Evolutionary conservation across 2,888 invertebrate genomes (phyloP).

Genomic region (Clistopyga incitator): DNA sequence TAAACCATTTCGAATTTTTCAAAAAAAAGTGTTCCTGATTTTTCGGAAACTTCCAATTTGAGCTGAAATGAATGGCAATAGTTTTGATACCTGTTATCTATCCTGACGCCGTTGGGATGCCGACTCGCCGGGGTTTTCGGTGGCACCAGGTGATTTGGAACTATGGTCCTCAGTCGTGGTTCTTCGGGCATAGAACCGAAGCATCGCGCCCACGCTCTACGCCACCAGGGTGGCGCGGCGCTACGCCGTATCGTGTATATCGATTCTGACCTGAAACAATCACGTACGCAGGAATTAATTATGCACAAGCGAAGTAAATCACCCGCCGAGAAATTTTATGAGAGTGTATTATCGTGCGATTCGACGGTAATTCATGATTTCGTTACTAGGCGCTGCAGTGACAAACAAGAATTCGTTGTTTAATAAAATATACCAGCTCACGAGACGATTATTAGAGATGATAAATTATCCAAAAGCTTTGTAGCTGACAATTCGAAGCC

Average conservation of each 20-base stretch:
- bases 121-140: slow-evolving; percentile 92
- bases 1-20: neutral
- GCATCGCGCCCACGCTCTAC: slow-evolving; percentile 85
- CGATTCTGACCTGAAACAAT: slow-evolving; percentile 88
- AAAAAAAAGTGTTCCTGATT: neutral
- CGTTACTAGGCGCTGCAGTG: neutral
- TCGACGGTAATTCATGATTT: neutral
- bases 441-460: neutral
- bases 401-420: neutral
- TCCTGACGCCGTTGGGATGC: slow-evolving; percentile 93
- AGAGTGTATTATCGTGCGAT: neutral
- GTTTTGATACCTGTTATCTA: slow-evolving; percentile 87
- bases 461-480: neutral
- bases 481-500: neutral
- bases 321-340: slow-evolving; percentile 12
- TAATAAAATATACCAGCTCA: neutral
- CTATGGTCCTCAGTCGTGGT: slow-evolving; percentile 89
- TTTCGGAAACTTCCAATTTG: neutral
- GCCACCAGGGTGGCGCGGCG: slow-evolving; percentile 90
- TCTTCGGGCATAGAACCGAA: slow-evolving; percentile 87
- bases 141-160: slow-evolving; percentile 94
- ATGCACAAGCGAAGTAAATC: slow-evolving; percentile 7
- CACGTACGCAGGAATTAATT: slow-evolving; percentile 38
- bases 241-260: slow-evolving; percentile 94
- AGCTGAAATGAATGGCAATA: no score